Conservation (phyloP, 2,113 vertebrate genomes). For the Proterorhinus semilunaris region DNA sequence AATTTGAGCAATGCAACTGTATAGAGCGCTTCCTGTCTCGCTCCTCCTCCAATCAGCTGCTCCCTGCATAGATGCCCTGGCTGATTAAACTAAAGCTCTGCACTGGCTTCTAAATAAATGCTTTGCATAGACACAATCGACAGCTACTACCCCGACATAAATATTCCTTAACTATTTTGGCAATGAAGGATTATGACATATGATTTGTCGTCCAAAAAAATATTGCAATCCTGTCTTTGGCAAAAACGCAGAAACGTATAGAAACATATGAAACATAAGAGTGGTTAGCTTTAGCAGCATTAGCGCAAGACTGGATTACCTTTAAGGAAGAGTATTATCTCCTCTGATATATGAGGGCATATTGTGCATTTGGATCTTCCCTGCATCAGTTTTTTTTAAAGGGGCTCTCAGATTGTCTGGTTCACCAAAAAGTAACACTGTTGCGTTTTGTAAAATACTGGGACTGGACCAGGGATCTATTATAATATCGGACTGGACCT, state of each 20-base stretch:
- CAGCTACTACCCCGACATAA: not conserved
- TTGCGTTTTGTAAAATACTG: too few species aligned
- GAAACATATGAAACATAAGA: not conserved
- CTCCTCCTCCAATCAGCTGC: slow-evolving; percentile 55
- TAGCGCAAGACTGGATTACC: not conserved
- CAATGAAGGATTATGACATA: too few species aligned
- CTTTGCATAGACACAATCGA: not conserved
- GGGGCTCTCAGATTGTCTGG: too few species aligned
- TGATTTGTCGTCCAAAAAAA: too few species aligned
- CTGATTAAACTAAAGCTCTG: slow-evolving; percentile 45
- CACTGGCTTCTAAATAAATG: not conserved
- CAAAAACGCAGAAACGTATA: not conserved
- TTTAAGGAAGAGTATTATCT: not conserved
- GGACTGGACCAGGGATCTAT: too few species aligned
- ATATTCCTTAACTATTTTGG: not conserved
- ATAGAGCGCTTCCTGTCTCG: slow-evolving; percentile 54
- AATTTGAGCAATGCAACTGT: slow-evolving; percentile 30
- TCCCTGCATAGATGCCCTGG: slow-evolving; percentile 36
- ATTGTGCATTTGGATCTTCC: not conserved
- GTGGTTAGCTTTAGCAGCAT: not conserved
- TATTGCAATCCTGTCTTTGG: too few species aligned
- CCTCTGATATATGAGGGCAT: not conserved
- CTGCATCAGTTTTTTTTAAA: too few species aligned
- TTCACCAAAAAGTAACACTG: too few species aligned
- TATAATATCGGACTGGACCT: too few species aligned